Percentiles rank a stretch among this genome's conserved stretches.
Evolutionary conservation across 2,113 vertebrate species (phyloP).

Genomic region (Hypomesus transpacificus): DNA sequence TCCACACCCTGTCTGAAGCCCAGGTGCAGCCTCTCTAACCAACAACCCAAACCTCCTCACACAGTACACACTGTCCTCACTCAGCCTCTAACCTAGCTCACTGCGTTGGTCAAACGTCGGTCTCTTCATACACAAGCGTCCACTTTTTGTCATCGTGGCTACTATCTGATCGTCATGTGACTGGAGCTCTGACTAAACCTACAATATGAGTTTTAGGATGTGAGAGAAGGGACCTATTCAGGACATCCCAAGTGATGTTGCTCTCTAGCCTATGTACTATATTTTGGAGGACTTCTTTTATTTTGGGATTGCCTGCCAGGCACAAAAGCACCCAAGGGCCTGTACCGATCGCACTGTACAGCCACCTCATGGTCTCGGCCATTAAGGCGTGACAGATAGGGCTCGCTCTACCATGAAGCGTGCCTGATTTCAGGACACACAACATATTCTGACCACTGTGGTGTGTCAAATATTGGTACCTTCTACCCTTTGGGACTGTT

Average conservation of each 20-base stretch:
- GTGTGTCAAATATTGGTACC: not conserved
- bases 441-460: not conserved
- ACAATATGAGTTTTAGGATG: too few relatives aligned
- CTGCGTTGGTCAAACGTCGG: too few relatives aligned
- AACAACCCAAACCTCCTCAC: too few relatives aligned
- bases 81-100: too few relatives aligned
- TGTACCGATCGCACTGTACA: conserved; percentile 34
- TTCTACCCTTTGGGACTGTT: not conserved
- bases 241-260: conserved; percentile 37
- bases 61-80: too few relatives aligned
- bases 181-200: too few relatives aligned
- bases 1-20: not conserved
- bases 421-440: conserved; percentile 6
- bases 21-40: not conserved
- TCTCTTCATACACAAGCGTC: too few relatives aligned
- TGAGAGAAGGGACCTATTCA: conserved; percentile 6
- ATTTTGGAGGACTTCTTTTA: conserved; percentile 42
- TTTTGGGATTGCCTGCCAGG: conserved; percentile 48
- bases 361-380: conserved; percentile 35
- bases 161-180: too few relatives aligned
- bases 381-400: conserved; percentile 41
- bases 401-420: conserved; percentile 8
- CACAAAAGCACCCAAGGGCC: conserved; percentile 34
- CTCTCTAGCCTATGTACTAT: conserved; percentile 35
- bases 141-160: too few relatives aligned